phyloP scores from a whole-genome alignment of 2,113 vertebrate genomes.

The Strix aluco region DNA sequence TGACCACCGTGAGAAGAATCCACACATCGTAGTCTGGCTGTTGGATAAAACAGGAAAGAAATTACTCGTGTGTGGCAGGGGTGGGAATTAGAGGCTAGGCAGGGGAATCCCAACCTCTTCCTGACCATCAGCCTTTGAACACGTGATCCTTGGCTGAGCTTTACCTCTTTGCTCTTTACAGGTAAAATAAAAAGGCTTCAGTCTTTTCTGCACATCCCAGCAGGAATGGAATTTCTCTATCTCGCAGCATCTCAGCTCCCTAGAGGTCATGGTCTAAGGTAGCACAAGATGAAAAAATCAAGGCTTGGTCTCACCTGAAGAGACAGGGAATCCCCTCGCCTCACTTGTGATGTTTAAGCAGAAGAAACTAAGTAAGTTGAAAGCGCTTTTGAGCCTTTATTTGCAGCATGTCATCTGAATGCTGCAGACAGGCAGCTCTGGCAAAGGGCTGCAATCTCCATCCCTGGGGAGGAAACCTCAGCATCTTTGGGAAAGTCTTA shows the following conservation, averaged over 20 bases:
- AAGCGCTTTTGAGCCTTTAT: neutral
- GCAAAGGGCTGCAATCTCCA: neutral
- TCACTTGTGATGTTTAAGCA: neutral
- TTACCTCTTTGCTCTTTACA: neutral
- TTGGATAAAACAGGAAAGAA: constrained; percentile 9
- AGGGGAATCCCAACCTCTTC: neutral
- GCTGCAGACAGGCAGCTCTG: neutral
- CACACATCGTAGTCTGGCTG: constrained; percentile 93
- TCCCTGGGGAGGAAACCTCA: neutral
- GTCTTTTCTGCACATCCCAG: neutral
- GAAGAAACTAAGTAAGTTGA: neutral
- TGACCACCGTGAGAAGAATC: constrained; percentile 91
- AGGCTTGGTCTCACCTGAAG: neutral
- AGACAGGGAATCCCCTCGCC: neutral
- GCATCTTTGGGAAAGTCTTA: neutral
- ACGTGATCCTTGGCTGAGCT: neutral
- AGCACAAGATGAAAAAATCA: neutral
- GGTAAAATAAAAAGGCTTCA: neutral
- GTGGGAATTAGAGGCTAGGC: neutral
- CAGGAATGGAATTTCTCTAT: neutral
- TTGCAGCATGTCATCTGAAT: neutral
- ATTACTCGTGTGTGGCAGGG: neutral
- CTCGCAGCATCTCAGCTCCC: neutral
- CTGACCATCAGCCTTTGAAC: neutral
- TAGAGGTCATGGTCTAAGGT: neutral